Evolutionary conservation across 2,888 invertebrate genomes (phyloP), one percentile per base, ranked within the genome.

Genomic region (Amaurobius ferox): DNA sequence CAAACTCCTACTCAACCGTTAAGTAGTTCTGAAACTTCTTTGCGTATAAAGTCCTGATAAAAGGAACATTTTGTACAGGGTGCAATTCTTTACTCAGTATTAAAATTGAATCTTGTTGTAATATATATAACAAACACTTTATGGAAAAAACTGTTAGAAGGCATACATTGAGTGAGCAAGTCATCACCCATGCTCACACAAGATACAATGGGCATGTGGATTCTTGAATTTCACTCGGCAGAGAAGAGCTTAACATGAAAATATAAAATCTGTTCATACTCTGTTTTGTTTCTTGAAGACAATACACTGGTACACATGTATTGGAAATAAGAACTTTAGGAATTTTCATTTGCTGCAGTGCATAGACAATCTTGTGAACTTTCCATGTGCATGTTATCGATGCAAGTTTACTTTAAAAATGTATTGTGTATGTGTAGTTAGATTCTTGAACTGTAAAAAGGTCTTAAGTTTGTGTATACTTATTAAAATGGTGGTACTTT

Each of bases 1-100:
- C 83, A 66, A 95, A 95, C 92, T 94, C 94, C 91, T 95, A 94
- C 92, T 95, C 95, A 89, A 95, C 95, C 89, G 95, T 95, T 90
- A 95, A 95, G 93, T 95, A 95, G 93, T 39, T 67, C 28, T 9
- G 5, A 16, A 40, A 23, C 61, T 32, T 26, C 48, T 19, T 19
- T 44, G 19, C 40, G n/a, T 35, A 16, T 28, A 71, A 64, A 73
- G 26, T 16, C 9, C 9, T 19, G 19, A 30, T 48, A 3, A 61
- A 70, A 71, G 30, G 35, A 64, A 44, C 44, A 35, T 78, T 48
- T 39, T 81, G 77, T 85, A 72, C 83, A 85, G 83, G 83, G 72
- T 72, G 77, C 83, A 77, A 67, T 85, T 77, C 77, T 71, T 77
- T 32, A 81, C 83, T 85, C 83, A 85, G 83, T 85, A 85, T 85